Evolutionary conservation across 2,113 vertebrate genomes (phyloP), one percentile per base, ranked within the genome.

Genomic region (Tiliqua scincoides): DNA sequence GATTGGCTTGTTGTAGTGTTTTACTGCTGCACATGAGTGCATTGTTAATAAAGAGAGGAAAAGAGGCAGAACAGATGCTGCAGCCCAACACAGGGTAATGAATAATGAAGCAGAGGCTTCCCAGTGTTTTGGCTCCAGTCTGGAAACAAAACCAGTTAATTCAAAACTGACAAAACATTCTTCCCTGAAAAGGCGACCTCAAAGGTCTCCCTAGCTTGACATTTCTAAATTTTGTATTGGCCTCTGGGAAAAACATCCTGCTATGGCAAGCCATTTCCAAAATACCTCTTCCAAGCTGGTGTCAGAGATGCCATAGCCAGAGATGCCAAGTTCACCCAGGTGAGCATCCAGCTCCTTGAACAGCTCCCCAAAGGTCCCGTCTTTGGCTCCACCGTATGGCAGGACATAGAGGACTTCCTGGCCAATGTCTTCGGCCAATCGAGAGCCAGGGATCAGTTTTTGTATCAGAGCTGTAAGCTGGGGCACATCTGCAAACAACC

Each of bases 201-300:
- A 57, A 57, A 7, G 54, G 10, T 3, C 54, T 57, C 17, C 17
- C 54, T 17, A 57, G 54, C 54, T 48, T 57, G 54, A 57, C 54
- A 17, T 12, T 57, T 57, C 43, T 48, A 48, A 48, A 48, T 57
- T 57, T 57, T 57, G 2, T 15, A 65, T 30, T 30, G 25, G 25
- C 7, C 9, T 65, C 63, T 65, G 27, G 21, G 1, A 65, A 30
- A 27, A 1, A 30, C 6, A 27, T 32, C 57, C 12, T 6, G 15
- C 40, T 20, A 6, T 6, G 0, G 7, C 14, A n/a, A 54, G 15
- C 18, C 43, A 21, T 11, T 37, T 9, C 6, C 1, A 14, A 2
- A 86, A 91, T 79, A 98, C 98, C 97, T 99, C 98, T 89, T 99
- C 98, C 52, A 99, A 96, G 14, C 96, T 97, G 93, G 97, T 98